Evolutionary conservation across 2,797 vertebrate species (phyloP), one percentile per base, ranked within the genome.

Genomic region (Rhinophrynus dorsalis): DNA sequence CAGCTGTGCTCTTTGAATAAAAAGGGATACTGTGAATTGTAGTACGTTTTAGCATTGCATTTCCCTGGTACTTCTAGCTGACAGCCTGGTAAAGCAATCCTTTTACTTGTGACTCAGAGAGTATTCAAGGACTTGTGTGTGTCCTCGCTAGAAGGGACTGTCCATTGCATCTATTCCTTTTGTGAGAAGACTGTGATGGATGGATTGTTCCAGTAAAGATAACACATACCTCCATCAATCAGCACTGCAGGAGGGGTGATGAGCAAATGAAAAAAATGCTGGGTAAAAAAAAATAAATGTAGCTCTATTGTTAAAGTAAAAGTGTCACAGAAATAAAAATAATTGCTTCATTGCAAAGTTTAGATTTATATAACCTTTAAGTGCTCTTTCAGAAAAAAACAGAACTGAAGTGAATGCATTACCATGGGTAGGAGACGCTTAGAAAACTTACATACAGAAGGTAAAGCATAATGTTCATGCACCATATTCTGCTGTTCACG

Each of bases 151-250:
- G 27, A 20, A 42, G 18, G 8, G 15, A 6, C 15, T 20, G 35
- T 44, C 18, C 37, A 26, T 20, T 5, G 24, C 37, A 32, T 44
- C 8, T 30, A 29, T 37, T 44, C n/a, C 15, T 33, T 21, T 35
- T 44, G 13, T 57, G 38, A 24, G 38, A 35, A n/a, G 26, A 8
- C 5, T 6, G 27, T 56, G 64, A 67, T 47, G 52, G 52, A 67
- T 67, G 50, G 35, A 29, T 20, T 47, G 20, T 57, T 67, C 52
- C 52, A 45, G 40, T 44, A 56, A 56, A 35, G 27, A 57, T 57
- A 57, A 21, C 51, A 33, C 18, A 10, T 8, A 40, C 38, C 52
- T 15, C 64, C 11, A 67, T 67, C 29, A 55, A 67, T 67, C 51
- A 67, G 15, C 13, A 12, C 40, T 13, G 18, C 27, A 42, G 63